phyloP scores from a whole-genome alignment of 2,888 invertebrate genomes.

The Cephus spinipes region DNA sequence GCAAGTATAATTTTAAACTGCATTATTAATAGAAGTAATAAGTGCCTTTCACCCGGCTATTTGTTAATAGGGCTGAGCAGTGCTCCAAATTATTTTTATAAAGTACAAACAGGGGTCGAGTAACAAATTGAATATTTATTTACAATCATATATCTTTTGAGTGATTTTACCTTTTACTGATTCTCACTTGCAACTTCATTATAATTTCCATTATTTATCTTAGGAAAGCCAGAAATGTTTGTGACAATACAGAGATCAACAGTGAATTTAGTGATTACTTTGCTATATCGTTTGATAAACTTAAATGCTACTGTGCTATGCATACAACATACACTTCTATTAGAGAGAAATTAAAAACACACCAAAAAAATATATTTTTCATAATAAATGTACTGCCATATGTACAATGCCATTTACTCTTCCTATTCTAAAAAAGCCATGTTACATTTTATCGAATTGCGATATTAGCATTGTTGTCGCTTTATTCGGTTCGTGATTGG shows the following conservation, averaged over 20 bases:
- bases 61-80: conserved; percentile 6
- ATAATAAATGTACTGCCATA: conserved; percentile 54
- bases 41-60: conserved; percentile 25
- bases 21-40: conserved; percentile 33
- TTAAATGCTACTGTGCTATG: neutral
- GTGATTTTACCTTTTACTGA: neutral
- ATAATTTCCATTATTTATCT: neutral
- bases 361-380: conserved; percentile 48
- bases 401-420: conserved; percentile 56
- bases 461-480: too few relatives aligned
- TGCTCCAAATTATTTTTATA: conserved; percentile 6
- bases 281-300: neutral
- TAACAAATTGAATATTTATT: conserved; percentile 39
- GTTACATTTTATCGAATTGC: too few relatives aligned
- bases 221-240: neutral
- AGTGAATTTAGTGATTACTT: neutral
- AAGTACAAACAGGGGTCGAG: conserved; percentile 11
- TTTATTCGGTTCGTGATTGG: too few relatives aligned
- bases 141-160: conserved; percentile 31
- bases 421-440: too few relatives aligned
- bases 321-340: neutral
- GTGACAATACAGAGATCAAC: neutral
- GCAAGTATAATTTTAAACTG: conserved; percentile 34
- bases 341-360: conserved; percentile 42
- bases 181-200: neutral